Percentiles rank a stretch among this genome's conserved stretches.
These are phyloP conservation scores for Phymorhynchus buccinoides DNA, from an alignment of 1,140 invertebrate species.

Conservation along the genomic window DNA sequence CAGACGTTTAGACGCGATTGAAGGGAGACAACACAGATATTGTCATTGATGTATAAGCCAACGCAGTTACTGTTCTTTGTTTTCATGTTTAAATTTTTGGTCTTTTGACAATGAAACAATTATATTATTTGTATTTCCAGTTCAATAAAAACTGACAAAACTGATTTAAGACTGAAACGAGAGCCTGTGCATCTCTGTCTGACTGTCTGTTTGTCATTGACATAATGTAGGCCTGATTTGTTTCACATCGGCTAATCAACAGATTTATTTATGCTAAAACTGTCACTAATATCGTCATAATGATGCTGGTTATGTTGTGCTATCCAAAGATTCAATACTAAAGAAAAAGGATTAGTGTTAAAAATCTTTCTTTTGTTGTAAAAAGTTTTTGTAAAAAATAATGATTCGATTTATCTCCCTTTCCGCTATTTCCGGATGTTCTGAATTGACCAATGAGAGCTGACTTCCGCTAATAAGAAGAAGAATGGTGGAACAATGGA, in stretches of 20 bases:
- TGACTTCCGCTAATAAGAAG: not conserved
- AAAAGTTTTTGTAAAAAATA: not conserved
- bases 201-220: too few species aligned
- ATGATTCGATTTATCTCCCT: not conserved
- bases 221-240: too few species aligned
- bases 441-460: not conserved
- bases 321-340: not conserved
- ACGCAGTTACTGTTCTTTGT: not conserved
- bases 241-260: too few species aligned
- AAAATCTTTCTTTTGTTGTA: not conserved
- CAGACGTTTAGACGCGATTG: too few species aligned
- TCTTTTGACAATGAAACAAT: not conserved
- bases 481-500: slow-evolving; percentile 10
- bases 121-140: not conserved
- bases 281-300: too few species aligned
- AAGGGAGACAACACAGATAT: too few species aligned
- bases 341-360: not conserved
- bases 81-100: not conserved
- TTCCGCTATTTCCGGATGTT: not conserved
- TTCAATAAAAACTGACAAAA: too few species aligned
- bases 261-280: too few species aligned
- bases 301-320: not conserved
- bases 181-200: too few species aligned
- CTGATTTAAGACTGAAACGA: too few species aligned
- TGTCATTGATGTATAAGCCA: too few species aligned